These are phyloP conservation scores for Oikopleura vanhoeffeni DNA, from an alignment of 23 tunicate genomes.

Conservation along the genomic window DNA sequence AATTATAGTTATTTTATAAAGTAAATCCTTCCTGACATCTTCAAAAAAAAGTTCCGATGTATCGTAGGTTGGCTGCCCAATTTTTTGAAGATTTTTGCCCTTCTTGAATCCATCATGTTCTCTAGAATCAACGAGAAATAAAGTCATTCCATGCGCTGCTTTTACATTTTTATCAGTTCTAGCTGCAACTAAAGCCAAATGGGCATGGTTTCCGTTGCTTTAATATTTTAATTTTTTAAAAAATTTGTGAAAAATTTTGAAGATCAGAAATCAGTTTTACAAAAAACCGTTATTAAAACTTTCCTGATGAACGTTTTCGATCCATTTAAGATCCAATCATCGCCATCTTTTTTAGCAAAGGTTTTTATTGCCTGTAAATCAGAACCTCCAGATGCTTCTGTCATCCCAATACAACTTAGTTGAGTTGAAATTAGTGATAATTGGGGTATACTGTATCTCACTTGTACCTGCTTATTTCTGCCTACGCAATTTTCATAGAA, in stretches of 20 bases:
- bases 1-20: too few species aligned
- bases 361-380: conserved; percentile 36
- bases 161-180: conserved; percentile 58
- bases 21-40: too few species aligned
- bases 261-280: too few species aligned
- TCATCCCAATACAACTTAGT: conserved; percentile 60
- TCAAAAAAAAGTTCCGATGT: conserved; percentile 88
- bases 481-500: too few species aligned
- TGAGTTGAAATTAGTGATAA: too few species aligned
- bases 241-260: too few species aligned
- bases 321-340: conserved; percentile 80
- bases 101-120: not conserved
- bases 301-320: conserved; percentile 74
- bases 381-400: conserved; percentile 48
- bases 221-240: too few species aligned
- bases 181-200: conserved; percentile 71
- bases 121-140: not conserved
- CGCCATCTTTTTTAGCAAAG: conserved; percentile 66
- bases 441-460: too few species aligned
- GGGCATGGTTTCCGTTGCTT: conserved; percentile 66
- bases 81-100: conserved; percentile 14
- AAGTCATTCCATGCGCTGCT: conserved; percentile 47
- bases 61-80: conserved; percentile 24
- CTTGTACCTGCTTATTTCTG: too few species aligned
- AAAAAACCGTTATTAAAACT: too few species aligned